Conservation (phyloP, 2,888 invertebrate genomes). For the Dicycla oo region DNA sequence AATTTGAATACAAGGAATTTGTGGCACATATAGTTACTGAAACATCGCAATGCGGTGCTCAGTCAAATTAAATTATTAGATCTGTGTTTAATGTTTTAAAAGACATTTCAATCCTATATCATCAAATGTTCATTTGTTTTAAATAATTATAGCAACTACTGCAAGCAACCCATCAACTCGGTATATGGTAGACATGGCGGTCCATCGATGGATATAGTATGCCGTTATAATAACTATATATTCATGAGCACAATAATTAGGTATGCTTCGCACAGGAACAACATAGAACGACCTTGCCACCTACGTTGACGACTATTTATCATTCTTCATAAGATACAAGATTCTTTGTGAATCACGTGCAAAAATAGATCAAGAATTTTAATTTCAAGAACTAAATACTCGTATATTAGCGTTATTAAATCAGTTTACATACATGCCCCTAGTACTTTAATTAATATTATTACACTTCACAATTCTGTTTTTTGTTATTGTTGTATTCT, state of each 20-base stretch:
- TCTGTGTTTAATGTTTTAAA: neutral
- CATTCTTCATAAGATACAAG: constrained; percentile 33
- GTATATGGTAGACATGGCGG: neutral
- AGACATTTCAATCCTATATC: neutral
- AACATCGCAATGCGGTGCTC: no score
- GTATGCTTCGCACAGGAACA: constrained; percentile 42
- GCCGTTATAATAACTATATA: constrained; percentile 32
- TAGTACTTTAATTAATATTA: constrained; percentile 1
- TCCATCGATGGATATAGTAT: constrained; percentile 3
- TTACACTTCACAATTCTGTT: neutral
- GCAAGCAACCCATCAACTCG: neutral
- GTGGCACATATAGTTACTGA: neutral
- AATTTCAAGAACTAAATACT: neutral
- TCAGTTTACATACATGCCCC: neutral
- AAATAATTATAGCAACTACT: neutral
- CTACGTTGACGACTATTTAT: constrained; percentile 63
- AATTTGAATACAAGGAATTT: neutral
- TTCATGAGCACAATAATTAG: constrained; percentile 33
- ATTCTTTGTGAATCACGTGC: constrained; percentile 49
- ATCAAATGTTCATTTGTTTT: neutral
- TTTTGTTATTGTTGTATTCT: neutral
- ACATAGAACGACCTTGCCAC: constrained; percentile 67
- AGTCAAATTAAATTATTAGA: neutral
- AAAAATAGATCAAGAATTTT: constrained; percentile 32
- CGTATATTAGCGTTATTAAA: neutral